Percentiles rank a stretch among this genome's conserved stretches.
Evolutionary conservation across 2,888 invertebrate genomes (phyloP).

Genomic region (Pseudococcus viburni): DNA sequence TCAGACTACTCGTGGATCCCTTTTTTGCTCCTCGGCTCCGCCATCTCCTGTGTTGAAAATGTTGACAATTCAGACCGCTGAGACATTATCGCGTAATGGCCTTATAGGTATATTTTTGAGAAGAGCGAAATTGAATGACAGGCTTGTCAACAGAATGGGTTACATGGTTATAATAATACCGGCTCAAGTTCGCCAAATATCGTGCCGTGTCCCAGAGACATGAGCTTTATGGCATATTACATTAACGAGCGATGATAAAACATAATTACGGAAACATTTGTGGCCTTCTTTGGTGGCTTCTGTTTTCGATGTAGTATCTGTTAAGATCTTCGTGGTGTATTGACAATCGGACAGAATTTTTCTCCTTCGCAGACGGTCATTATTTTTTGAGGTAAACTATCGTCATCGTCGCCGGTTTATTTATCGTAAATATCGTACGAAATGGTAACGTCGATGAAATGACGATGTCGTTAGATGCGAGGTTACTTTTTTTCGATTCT

Average conservation of each 20-base stretch:
- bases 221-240: constrained; percentile 10
- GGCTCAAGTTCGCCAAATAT: no score
- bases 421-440: background rate
- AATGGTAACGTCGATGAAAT: background rate
- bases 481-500: background rate
- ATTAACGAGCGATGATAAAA: constrained; percentile 31
- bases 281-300: background rate
- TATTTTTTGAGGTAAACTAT: background rate
- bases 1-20: background rate
- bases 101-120: background rate
- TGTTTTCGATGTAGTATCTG: background rate
- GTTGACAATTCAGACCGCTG: constrained; percentile 8
- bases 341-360: background rate
- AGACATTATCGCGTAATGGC: background rate
- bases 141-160: constrained; percentile 11
- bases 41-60: background rate
- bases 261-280: background rate
- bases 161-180: background rate
- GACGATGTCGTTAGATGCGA: background rate
- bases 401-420: background rate
- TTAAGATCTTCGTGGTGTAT: background rate
- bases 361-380: constrained; percentile 7
- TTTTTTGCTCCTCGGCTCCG: background rate
- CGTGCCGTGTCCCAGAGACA: background rate
- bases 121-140: background rate